Base-by-base conservation (phyloP, 2,888 invertebrate species). In the Apamea crenata region DNA sequence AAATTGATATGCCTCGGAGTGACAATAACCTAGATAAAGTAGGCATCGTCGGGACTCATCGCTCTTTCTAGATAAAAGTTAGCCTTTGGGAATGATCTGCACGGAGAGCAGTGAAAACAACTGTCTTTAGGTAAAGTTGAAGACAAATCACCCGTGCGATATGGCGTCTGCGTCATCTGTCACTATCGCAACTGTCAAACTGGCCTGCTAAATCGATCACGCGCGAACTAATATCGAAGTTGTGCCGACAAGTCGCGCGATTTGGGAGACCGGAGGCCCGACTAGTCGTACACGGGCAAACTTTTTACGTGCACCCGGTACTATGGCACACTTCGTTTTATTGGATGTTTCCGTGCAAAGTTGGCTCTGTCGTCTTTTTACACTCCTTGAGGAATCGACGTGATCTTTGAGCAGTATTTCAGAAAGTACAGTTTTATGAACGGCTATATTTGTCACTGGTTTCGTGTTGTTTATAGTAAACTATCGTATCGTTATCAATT, bases 161-260 rank as follows among this genome's bases (percentile, higher is more conserved):
- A 95, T 95, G 95, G 94, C 94, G 93, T 92, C 92, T 92, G 94
- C 94, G 93, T 96, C 96, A 96, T 96, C 96, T 95, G 96, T 96
- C 95, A 96, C 95, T 92, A 95, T 96, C 95, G 93, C 87, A 96
- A 96, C 96, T 96, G 96, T 96, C 96, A 95, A 95, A 96, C 94
- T 94, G 93, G 94, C 92, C 93, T 93, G 95, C 93, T 93, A 93
- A 94, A 96, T 96, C 96, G 96, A 96, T 96, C 96, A 96, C 95
- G 94, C 93, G 94, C 94, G 91, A 96, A 96, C 96, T 96, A 96
- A 96, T 96, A 96, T 96, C 95, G 92, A 96, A 96, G 95, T 96
- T 95, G 92, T 90, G 92, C 90, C 92, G 91, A 93, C 92, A 92
- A 93, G 93, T 93, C 91, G 93, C 74, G 70, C 88, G 87, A 85